Evolutionary conservation across 35 echinoderm and acorn worm genomes (phyloP).

Genomic region (Lytechinus pictus): DNA sequence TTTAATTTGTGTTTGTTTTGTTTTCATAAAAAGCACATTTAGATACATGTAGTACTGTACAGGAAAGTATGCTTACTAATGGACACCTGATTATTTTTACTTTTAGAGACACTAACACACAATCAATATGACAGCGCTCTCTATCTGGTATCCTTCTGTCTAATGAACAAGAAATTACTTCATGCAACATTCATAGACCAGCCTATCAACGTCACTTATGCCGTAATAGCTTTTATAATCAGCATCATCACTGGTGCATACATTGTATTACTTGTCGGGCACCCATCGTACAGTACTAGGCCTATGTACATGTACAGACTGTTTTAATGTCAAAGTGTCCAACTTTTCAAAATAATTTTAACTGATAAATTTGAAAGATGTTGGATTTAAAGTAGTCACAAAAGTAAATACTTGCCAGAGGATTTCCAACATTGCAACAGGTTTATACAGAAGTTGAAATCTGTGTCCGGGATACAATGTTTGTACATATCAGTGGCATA

Average conservation of each 20-base stretch:
- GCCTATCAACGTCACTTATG: neutral
- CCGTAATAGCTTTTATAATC: neutral
- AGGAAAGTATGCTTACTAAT: too few species aligned
- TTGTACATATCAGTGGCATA: too few species aligned
- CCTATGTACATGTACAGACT: neutral
- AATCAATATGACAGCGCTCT: neutral
- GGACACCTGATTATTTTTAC: neutral
- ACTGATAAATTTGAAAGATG: too few species aligned
- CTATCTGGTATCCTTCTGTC: neutral
- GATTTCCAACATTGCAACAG: too few species aligned
- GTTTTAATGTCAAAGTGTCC: neutral
- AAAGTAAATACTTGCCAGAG: too few species aligned
- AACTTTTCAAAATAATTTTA: too few species aligned
- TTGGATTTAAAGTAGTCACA: too few species aligned
- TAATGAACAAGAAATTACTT: conserved; percentile 20
- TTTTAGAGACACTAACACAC: neutral
- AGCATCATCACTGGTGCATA: neutral
- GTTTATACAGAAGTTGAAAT: too few species aligned
- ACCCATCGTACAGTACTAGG: too few species aligned
- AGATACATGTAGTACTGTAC: too few species aligned
- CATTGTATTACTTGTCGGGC: neutral
- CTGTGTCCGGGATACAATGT: too few species aligned
- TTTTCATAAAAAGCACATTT: neutral
- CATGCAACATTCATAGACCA: neutral
- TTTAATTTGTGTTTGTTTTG: neutral